These are phyloP conservation scores for Paralichthys olivaceus DNA, from an alignment of 2,113 vertebrate genomes.

Conservation along the genomic window DNA sequence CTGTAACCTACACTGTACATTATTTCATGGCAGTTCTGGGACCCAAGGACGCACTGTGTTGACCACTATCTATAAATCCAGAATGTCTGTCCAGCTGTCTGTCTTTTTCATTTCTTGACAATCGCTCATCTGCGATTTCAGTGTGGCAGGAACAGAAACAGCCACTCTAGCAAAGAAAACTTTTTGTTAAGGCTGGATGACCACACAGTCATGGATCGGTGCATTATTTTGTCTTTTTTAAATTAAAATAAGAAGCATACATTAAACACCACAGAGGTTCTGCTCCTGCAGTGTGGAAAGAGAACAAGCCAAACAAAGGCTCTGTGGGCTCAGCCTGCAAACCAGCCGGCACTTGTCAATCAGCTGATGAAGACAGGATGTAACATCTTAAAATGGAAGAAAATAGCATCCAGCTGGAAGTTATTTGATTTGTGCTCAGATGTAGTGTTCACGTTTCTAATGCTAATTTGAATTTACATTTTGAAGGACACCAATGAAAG, in stretches of 20 bases:
- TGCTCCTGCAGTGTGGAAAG: background rate
- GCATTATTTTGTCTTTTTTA: too few species aligned
- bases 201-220: background rate
- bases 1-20: background rate
- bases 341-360: background rate
- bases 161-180: background rate
- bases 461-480: slow-evolving; percentile 10
- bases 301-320: background rate
- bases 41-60: background rate
- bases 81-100: background rate
- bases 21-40: background rate
- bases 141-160: background rate
- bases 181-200: too few species aligned
- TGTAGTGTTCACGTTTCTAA: slow-evolving; percentile 1
- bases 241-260: background rate
- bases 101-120: background rate
- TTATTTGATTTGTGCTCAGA: background rate
- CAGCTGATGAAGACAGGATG: background rate
- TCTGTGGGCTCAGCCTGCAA: background rate
- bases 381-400: background rate
- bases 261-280: background rate
- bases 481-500: background rate
- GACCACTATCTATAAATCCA: background rate
- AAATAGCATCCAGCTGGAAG: background rate
- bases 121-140: background rate